Conservation (phyloP, 1,140 invertebrate genomes). For the Drosophila melanica region DNA sequence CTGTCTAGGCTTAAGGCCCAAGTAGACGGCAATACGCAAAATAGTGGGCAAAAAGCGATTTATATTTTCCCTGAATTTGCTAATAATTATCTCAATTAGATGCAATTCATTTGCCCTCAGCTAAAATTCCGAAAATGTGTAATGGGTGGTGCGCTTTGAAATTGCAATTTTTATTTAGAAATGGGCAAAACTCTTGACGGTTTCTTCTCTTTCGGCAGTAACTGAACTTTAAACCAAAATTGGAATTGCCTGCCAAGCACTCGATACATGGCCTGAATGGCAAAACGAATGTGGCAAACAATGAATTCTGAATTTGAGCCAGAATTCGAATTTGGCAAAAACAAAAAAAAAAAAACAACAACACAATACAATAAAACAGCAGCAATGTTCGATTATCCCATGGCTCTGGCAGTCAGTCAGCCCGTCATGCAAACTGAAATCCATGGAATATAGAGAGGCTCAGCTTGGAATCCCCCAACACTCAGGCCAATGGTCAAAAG, state of each 20-base stretch:
- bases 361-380: neutral
- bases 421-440: slow-evolving; percentile 17
- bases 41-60: too few relatives aligned
- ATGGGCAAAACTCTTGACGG: neutral
- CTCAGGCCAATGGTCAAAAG: slow-evolving; percentile 7
- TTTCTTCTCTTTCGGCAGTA: neutral
- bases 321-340: slow-evolving; percentile 1
- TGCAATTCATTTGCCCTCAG: too few relatives aligned
- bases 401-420: slow-evolving; percentile 8
- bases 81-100: too few relatives aligned
- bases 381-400: slow-evolving; percentile 30
- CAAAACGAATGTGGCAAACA: slow-evolving; percentile 29
- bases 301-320: slow-evolving; percentile 23
- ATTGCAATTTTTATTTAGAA: slow-evolving; percentile 2
- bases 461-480: neutral
- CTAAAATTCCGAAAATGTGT: too few relatives aligned
- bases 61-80: too few relatives aligned
- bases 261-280: slow-evolving; percentile 15
- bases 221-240: slow-evolving; percentile 1
- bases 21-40: too few relatives aligned
- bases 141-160: slow-evolving; percentile 12
- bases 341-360: slow-evolving; percentile 4
- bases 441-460: slow-evolving; percentile 10
- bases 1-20: too few relatives aligned
- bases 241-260: slow-evolving; percentile 8